Percentiles rank a stretch among this genome's conserved stretches.
Conservation (phyloP, 1,140 invertebrate species). For the Diorhabda sublineata region DNA sequence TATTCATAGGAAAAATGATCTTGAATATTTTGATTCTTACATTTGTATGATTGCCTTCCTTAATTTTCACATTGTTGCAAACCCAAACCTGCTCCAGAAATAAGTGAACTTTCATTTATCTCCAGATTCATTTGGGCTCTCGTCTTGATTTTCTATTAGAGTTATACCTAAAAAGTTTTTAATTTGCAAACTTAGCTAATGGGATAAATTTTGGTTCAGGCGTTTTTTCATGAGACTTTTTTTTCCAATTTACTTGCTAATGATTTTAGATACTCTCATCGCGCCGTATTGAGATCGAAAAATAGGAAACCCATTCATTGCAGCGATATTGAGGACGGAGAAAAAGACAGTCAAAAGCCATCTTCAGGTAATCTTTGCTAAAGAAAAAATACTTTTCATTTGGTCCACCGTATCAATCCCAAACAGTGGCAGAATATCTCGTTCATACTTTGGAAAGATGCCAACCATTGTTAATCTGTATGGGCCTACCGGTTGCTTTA, state of each 20-base stretch:
- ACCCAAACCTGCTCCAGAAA: too few relatives aligned
- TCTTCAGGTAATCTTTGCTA: slow-evolving; percentile 16
- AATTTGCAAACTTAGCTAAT: not conserved
- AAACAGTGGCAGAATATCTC: slow-evolving; percentile 13
- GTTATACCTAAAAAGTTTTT: not conserved
- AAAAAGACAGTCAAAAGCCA: slow-evolving; percentile 21
- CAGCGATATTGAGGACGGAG: slow-evolving; percentile 18
- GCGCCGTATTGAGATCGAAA: too few relatives aligned
- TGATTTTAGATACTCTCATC: too few relatives aligned
- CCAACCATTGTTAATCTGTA: not conserved
- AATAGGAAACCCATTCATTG: slow-evolving; percentile 18
- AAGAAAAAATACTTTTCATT: slow-evolving; percentile 20
- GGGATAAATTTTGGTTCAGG: slow-evolving; percentile 1
- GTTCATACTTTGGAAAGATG: slow-evolving; percentile 4
- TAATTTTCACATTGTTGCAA: too few relatives aligned
- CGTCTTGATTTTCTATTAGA: not conserved
- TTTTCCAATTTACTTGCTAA: not conserved
- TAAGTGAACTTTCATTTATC: too few relatives aligned
- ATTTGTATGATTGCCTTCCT: too few relatives aligned
- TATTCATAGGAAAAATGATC: too few relatives aligned
- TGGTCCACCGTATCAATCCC: slow-evolving; percentile 14
- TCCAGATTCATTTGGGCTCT: not conserved
- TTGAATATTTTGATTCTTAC: too few relatives aligned
- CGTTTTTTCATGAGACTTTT: slow-evolving; percentile 6
- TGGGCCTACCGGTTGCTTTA: too few relatives aligned